Percentiles rank a stretch among this genome's conserved stretches.
Conservation (phyloP, 1,140 invertebrate genomes). For the Drosophila serrata region DNA sequence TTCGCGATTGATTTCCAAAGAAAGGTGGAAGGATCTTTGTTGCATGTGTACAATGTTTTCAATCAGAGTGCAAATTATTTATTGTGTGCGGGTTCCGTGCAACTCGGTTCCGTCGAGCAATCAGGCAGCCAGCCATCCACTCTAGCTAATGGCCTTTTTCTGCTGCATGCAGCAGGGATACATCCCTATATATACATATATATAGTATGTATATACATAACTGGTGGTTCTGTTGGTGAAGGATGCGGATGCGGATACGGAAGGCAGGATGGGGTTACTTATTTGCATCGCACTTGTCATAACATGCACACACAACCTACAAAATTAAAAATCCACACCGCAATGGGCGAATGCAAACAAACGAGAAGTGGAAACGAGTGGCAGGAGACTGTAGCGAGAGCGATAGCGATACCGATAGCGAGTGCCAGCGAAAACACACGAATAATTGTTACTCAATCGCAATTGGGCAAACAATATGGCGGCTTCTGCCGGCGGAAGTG, state of each 20-base stretch:
- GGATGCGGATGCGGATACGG: background rate
- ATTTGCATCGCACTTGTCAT: constrained; percentile 66
- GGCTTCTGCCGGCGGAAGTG: constrained; percentile 9
- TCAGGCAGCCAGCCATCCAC: constrained; percentile 33
- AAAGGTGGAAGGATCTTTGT: background rate
- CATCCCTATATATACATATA: background rate
- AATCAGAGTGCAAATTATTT: constrained; percentile 34
- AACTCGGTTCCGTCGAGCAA: constrained; percentile 24
- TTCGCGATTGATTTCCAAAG: background rate
- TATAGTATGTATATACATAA: background rate
- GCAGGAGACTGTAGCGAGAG: background rate
- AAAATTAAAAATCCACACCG: constrained; percentile 68
- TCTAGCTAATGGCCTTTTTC: constrained; percentile 47
- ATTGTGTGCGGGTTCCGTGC: constrained; percentile 25
- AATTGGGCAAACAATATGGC: constrained; percentile 55
- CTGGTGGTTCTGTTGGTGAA: background rate
- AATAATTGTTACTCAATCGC: constrained; percentile 71
- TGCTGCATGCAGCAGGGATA: constrained; percentile 23
- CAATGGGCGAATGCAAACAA: constrained; percentile 43
- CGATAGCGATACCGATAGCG: constrained; percentile 12
- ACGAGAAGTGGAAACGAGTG: constrained; percentile 1
- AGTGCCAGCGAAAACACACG: constrained; percentile 63
- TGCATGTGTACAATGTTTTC: constrained; percentile 21
- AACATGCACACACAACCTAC: constrained; percentile 45
- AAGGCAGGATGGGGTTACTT: constrained; percentile 11